Evolutionary conservation across 2,113 vertebrate genomes (phyloP).

Genomic region (Pongo pygmaeus): DNA sequence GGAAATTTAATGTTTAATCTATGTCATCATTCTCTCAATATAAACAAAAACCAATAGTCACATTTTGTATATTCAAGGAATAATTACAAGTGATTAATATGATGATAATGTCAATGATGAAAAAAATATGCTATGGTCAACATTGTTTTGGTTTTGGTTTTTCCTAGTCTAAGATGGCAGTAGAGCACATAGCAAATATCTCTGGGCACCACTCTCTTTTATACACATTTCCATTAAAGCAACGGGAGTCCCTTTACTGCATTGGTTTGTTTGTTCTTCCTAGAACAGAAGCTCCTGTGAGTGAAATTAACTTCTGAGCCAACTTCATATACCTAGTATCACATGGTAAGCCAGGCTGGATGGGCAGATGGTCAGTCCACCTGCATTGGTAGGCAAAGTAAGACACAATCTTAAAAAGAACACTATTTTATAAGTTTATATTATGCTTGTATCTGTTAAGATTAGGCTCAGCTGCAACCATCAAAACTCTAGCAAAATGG

Average conservation of each 20-base stretch:
- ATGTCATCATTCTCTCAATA: neutral
- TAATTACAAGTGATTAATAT: neutral
- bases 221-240: neutral
- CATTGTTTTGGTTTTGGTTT: neutral
- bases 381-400: neutral
- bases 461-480: neutral
- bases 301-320: neutral
- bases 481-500: neutral
- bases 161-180: constrained; percentile 2
- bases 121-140: neutral
- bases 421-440: neutral
- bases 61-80: neutral
- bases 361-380: neutral
- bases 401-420: neutral
- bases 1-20: neutral
- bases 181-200: neutral
- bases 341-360: neutral
- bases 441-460: neutral
- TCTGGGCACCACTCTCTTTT: neutral
- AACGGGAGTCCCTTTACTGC: neutral
- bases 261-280: neutral
- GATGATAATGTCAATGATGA: neutral
- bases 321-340: neutral
- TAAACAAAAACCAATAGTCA: neutral
- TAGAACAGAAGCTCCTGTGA: neutral